phyloP scores from a whole-genome alignment of 2,113 vertebrate genomes.

The Toxotes jaculatrix region DNA sequence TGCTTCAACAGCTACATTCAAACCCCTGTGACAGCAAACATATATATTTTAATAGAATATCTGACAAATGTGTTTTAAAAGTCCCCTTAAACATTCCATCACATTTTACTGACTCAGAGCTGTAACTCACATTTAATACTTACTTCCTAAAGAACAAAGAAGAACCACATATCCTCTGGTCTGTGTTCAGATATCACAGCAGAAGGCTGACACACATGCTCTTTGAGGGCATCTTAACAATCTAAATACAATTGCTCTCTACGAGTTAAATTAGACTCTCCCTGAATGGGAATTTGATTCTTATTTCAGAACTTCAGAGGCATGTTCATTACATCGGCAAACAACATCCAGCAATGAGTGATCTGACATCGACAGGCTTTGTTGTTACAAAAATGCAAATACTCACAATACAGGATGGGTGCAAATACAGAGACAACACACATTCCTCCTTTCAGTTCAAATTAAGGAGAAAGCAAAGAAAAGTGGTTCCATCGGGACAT shows the following conservation, averaged over 20 bases:
- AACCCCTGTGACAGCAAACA: not conserved
- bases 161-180: not conserved
- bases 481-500: conserved; percentile 77
- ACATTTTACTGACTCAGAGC: not conserved
- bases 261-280: conserved; percentile 75
- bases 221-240: conserved; percentile 53
- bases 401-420: conserved; percentile 61
- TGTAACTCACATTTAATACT: conserved; percentile 2
- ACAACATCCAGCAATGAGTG: conserved; percentile 76
- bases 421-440: conserved; percentile 70
- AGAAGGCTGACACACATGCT: conserved; percentile 38
- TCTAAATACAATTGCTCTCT: conserved; percentile 47
- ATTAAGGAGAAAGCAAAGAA: conserved; percentile 76
- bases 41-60: conserved; percentile 7
- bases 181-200: conserved; percentile 34
- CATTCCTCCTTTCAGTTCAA: conserved; percentile 76
- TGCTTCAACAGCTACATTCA: not conserved
- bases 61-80: not conserved
- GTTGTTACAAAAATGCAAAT: conserved; percentile 85
- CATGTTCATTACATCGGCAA: conserved; percentile 77
- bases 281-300: conserved; percentile 75
- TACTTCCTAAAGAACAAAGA: conserved; percentile 10
- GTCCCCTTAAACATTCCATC: not conserved
- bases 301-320: conserved; percentile 80
- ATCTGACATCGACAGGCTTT: conserved; percentile 82